Conservation (phyloP, 2,113 vertebrate genomes). For the Apodemus speciosus region DNA sequence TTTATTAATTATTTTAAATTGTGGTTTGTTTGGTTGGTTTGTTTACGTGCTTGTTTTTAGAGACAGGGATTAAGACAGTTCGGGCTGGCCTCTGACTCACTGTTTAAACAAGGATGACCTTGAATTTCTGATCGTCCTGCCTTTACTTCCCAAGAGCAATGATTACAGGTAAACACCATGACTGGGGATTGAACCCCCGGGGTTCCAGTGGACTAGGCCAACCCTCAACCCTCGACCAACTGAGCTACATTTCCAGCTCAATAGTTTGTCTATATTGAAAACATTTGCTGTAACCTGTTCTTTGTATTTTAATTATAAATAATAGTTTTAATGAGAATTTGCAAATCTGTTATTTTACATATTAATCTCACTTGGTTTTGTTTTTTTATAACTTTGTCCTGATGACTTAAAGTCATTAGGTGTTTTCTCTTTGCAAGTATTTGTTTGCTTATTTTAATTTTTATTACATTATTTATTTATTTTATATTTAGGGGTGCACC, state of each 20-base stretch:
- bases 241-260: background rate
- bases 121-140: background rate
- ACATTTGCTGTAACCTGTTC: background rate
- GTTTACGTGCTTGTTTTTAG: background rate
- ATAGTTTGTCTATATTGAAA: background rate
- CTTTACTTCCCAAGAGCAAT: background rate
- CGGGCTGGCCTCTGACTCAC: background rate
- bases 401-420: background rate
- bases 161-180: too few relatives aligned
- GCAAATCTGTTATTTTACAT: background rate
- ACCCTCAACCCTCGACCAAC: background rate
- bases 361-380: background rate
- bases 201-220: background rate
- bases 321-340: background rate
- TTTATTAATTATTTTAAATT: slow-evolving; percentile 2
- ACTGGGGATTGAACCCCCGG: background rate
- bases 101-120: background rate
- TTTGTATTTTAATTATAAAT: background rate
- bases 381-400: background rate
- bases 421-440: background rate
- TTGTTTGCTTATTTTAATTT: background rate
- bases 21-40: background rate
- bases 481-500: background rate
- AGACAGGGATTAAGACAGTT: background rate
- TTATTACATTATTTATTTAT: background rate